Evolutionary conservation across 2,113 vertebrate species (phyloP).

Genomic region (Talpa occidentalis): DNA sequence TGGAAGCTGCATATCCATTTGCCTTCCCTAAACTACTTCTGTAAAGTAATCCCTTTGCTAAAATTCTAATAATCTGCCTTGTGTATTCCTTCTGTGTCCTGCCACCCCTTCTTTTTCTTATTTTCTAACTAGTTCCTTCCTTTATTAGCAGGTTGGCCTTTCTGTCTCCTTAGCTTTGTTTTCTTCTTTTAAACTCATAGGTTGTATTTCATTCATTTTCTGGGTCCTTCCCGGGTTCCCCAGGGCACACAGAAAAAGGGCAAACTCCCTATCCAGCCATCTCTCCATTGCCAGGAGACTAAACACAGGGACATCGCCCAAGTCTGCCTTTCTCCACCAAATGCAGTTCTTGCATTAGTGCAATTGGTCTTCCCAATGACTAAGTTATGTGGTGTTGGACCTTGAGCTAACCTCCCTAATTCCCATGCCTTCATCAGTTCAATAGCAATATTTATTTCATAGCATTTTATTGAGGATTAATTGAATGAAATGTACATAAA

Average conservation of each 20-base stretch:
- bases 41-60: neutral
- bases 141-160: neutral
- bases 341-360: neutral
- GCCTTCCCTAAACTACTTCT: neutral
- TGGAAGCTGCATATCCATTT: neutral
- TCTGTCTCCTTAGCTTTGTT: neutral
- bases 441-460: neutral
- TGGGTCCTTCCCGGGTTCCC: neutral
- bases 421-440: neutral
- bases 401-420: neutral
- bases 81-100: neutral
- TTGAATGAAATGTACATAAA: neutral
- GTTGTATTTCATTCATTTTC: conserved; percentile 15
- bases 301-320: neutral
- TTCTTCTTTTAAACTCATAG: neutral
- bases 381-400: neutral
- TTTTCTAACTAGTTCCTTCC: neutral
- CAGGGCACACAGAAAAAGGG: neutral
- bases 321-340: neutral
- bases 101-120: neutral
- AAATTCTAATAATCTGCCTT: neutral
- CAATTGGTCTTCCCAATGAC: neutral
- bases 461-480: neutral
- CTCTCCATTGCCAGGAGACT: neutral
- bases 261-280: neutral